Base-by-base conservation (phyloP, 1,140 invertebrate species). In the Onthophagus taurus region DNA sequence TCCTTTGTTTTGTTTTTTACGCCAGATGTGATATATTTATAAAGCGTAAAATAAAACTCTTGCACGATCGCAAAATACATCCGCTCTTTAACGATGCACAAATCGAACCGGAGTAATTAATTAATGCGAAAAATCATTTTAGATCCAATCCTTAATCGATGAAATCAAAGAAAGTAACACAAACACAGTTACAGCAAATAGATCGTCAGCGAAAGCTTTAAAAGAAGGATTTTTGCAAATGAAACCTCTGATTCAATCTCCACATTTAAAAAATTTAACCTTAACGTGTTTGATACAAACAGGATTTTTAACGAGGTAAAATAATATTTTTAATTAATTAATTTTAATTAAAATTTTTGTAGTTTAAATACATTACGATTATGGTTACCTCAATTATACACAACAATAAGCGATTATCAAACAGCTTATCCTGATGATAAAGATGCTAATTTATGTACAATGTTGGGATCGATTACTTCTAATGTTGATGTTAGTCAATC, bases 311-410 rank as follows among this genome's bases (percentile, higher is more conserved):
- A 49, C 53, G 42, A 50, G 53, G 55, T 57, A 45, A 2, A 3
- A 35, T n/a, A n/a, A 9, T n/a, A 11, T n/a, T 11, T 39, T 16
- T 2, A 39, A n/a, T 13, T 21, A 50, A 17, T 18, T 16, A 19
- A 7, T 42, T 37, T 31, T n/a, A n/a, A n/a, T n/a, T n/a, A n/a
- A 30, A 42, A 13, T 29, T 29, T 45, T 62, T 58, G 46, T 44
- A 67, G 65, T 13, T 38, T 59, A 19, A 76, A 75, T 49, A 72
- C 71, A 0, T 48, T 73, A 7, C 61, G 71, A 2, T 60, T 74
- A 6, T 80, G 77, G 77, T 71, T 77, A 42, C 77, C 77, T 0
- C 75, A 78, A 50, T 64, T 80, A 9, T 77, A 78, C 34, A 66
- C 74, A 23, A 75, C 74, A 2, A 60, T 73, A 34, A 62, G 64